Evolutionary conservation across 2,113 vertebrate species (phyloP).

Genomic region (Zosterops pallidus): DNA sequence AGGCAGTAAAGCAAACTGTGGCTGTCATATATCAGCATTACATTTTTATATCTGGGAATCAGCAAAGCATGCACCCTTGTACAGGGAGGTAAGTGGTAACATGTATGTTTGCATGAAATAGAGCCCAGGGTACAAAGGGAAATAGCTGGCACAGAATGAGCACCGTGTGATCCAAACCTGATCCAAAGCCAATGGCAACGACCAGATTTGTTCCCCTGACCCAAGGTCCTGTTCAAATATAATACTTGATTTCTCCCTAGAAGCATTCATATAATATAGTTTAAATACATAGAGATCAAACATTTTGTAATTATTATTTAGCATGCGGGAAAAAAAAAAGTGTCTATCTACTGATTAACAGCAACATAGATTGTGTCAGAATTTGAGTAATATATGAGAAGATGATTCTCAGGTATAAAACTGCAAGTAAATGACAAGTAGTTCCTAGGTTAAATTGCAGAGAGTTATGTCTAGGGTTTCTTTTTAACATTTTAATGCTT

Average conservation of each 20-base stretch:
- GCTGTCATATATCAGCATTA: not conserved
- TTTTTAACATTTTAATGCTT: not conserved
- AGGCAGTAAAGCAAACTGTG: conserved; percentile 14
- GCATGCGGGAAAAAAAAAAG: not conserved
- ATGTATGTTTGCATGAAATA: not conserved
- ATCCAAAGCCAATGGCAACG: not conserved
- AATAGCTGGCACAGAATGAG: not conserved
- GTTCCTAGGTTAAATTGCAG: not conserved
- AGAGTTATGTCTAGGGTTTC: not conserved
- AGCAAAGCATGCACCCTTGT: not conserved
- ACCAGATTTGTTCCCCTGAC: not conserved
- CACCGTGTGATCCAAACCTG: not conserved
- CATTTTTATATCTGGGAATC: not conserved
- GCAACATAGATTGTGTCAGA: not conserved
- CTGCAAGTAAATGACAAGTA: not conserved
- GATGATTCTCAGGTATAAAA: not conserved
- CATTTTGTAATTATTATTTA: not conserved
- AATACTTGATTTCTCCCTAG: not conserved
- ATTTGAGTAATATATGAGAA: not conserved
- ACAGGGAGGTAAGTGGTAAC: not conserved
- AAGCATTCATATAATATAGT: not conserved
- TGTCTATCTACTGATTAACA: not conserved
- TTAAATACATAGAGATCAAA: not conserved
- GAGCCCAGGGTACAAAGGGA: not conserved
- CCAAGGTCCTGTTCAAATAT: not conserved